A percentile compares a stretch with the other conserved stretches of the same genome.
Conservation (phyloP, 1,140 invertebrate species). For the Cydia amplana region DNA sequence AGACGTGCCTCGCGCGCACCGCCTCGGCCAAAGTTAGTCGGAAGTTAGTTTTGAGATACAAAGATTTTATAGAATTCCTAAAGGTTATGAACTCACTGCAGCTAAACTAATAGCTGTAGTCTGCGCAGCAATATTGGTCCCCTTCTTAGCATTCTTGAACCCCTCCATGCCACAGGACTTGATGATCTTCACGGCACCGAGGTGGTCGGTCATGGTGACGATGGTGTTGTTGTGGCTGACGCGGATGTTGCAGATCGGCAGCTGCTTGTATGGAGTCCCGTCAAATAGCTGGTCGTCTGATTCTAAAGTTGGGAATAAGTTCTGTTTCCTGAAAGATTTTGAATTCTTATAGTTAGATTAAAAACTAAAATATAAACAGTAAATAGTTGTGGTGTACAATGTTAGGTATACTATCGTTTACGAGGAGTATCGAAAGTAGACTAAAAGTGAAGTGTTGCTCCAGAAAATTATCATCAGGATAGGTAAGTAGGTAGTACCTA, state of each 20-base stretch:
- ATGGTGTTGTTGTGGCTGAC: slow-evolving; percentile 93
- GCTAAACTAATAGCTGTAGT: slow-evolving; percentile 91
- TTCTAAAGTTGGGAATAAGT: slow-evolving; percentile 87
- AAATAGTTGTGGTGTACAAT: too few relatives aligned
- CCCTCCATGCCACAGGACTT: slow-evolving; percentile 93
- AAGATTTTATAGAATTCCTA: neutral
- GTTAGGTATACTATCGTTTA: too few relatives aligned
- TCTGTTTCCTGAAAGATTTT: slow-evolving; percentile 81
- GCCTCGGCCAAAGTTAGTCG: too few relatives aligned
- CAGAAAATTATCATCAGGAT: too few relatives aligned
- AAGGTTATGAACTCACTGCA: slow-evolving; percentile 77
- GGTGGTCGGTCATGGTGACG: slow-evolving; percentile 85
- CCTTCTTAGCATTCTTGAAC: slow-evolving; percentile 96
- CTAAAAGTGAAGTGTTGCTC: too few relatives aligned
- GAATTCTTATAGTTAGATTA: neutral
- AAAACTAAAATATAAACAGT: too few relatives aligned
- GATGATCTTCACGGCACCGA: slow-evolving; percentile 82
- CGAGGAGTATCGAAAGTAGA: too few relatives aligned
- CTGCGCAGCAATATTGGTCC: slow-evolving; percentile 97
- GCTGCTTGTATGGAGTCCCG: slow-evolving; percentile 87
- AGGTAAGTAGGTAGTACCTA: too few relatives aligned
- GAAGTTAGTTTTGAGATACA: too few relatives aligned
- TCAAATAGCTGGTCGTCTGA: slow-evolving; percentile 88
- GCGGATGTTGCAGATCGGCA: slow-evolving; percentile 91
- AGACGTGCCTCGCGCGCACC: too few relatives aligned